These are phyloP conservation scores for Drosophila yooni DNA, from an alignment of 2,888 invertebrate species.

Conservation along the genomic window DNA sequence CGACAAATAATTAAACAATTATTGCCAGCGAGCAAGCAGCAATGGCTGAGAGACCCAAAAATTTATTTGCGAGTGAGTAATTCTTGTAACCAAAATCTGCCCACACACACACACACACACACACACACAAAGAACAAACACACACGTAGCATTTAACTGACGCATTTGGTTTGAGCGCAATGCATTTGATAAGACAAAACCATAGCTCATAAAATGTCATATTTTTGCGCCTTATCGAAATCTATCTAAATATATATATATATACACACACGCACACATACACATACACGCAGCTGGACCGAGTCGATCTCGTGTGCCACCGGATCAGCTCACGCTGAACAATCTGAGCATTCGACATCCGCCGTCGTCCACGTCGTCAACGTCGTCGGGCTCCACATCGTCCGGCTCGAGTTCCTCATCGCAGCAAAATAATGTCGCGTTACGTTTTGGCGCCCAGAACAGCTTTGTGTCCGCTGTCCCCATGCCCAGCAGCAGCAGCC, in stretches of 20 bases:
- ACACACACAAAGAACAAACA: slow-evolving; percentile 24
- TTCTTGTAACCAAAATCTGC: slow-evolving; percentile 34
- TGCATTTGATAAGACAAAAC: slow-evolving; percentile 69
- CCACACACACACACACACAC: slow-evolving; percentile 54
- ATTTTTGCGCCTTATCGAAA: slow-evolving; percentile 28
- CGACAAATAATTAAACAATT: slow-evolving; percentile 37
- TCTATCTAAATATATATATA: slow-evolving; percentile 4
- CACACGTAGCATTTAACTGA: slow-evolving; percentile 38
- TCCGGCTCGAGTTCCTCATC: slow-evolving; percentile 83
- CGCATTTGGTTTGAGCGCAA: slow-evolving; percentile 52
- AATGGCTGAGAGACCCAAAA: slow-evolving; percentile 85
- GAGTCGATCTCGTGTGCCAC: slow-evolving; percentile 82
- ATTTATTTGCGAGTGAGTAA: slow-evolving; percentile 83
- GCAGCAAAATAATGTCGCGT: slow-evolving; percentile 72
- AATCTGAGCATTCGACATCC: slow-evolving; percentile 80
- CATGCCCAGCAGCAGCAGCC: slow-evolving; percentile 48
- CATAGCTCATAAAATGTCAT: slow-evolving; percentile 27
- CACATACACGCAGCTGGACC: slow-evolving; percentile 42
- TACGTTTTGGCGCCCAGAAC: slow-evolving; percentile 76
- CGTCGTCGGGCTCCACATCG: slow-evolving; percentile 82
- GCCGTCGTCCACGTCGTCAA: slow-evolving; percentile 81
- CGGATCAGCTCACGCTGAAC: slow-evolving; percentile 83
- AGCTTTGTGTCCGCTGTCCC: slow-evolving; percentile 55
- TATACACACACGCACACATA: neutral
- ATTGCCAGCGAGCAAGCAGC: slow-evolving; percentile 24